phyloP scores from a whole-genome alignment of 2,113 vertebrate genomes.

The Mesoclemmys tuberculata region DNA sequence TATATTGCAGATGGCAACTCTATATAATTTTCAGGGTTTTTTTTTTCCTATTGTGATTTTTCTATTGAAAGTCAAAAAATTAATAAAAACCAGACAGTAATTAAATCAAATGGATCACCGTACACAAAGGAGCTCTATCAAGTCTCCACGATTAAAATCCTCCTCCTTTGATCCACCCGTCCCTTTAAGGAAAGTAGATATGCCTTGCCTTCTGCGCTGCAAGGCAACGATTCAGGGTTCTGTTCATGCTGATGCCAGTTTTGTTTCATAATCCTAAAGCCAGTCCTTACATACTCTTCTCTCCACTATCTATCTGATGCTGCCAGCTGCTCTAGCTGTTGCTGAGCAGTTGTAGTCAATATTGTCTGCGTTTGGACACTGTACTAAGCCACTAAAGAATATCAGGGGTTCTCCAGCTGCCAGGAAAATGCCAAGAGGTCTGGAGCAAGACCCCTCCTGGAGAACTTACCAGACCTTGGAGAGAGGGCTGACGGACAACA shows the following conservation, averaged over 20 bases:
- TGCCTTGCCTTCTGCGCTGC: rapidly evolving
- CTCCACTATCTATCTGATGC: neutral
- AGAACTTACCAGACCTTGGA: neutral
- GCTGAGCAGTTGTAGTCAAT: too few species aligned
- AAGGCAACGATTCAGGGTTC: neutral
- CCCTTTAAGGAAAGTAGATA: neutral
- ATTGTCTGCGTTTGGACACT: neutral
- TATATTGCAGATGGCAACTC: neutral
- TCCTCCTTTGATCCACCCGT: neutral
- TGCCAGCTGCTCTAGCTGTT: neutral
- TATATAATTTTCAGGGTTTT: neutral
- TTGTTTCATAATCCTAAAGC: neutral
- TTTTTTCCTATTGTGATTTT: neutral
- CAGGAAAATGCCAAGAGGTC: neutral
- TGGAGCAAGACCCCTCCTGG: neutral
- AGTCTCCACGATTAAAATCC: neutral
- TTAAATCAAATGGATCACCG: neutral
- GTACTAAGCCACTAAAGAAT: neutral
- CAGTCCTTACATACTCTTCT: neutral
- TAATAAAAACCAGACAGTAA: neutral
- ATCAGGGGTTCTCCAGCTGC: neutral
- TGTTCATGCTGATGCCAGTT: neutral
- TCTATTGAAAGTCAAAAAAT: neutral
- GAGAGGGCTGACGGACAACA: neutral
- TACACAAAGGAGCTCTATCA: neutral